Evolutionary conservation across 2,797 vertebrate genomes (phyloP), one percentile per base, ranked within the genome.

Genomic region (Tapera naevia): DNA sequence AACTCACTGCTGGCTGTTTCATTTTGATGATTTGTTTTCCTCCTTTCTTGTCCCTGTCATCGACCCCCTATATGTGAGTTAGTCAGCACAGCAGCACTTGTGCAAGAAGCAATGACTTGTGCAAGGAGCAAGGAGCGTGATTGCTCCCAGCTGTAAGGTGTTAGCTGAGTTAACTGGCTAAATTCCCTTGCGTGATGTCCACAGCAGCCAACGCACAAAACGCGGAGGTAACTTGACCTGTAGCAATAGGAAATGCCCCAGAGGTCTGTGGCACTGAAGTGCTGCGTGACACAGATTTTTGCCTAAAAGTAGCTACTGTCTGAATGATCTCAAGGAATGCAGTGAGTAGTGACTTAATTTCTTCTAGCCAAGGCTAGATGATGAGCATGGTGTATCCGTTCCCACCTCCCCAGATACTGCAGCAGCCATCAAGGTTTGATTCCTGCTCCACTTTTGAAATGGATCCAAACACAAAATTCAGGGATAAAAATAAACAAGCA

Each of bases 11-110:
- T n/a, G 88, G 48, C 37, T 22, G 1, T 61, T 80, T 85, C 28
- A n/a, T 78, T 73, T 10, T 37, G 24, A 22, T 45, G 8, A 50
- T 45, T 78, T 76, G 9, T 51, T 88, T 87, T 78, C 83, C 18
- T 70, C 57, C 14, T 66, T 21, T 19, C 62, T 51, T n/a, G 13
- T 2, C 1, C 3, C 5, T 0, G 0, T 17, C 4, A 17, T 17
- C n/a, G 19, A 7, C 10, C 17, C 13, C 9, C 11, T 41, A 10
- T 53, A 10, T 66, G 46, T 13, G 28, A 45, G 54, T 28, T 30
- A 54, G 43, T 23, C 17, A 4, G 27, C 27, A 2, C 2, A 3
- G 78, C 46, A 66, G 46, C 51, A 7, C 61, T 24, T 18, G 43
- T 51, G 43, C 15, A 33, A 58, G 45, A 15, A 70, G 57, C 30